Base-by-base conservation (phyloP, 1,140 invertebrate species). In the Eriocheir sinensis region DNA sequence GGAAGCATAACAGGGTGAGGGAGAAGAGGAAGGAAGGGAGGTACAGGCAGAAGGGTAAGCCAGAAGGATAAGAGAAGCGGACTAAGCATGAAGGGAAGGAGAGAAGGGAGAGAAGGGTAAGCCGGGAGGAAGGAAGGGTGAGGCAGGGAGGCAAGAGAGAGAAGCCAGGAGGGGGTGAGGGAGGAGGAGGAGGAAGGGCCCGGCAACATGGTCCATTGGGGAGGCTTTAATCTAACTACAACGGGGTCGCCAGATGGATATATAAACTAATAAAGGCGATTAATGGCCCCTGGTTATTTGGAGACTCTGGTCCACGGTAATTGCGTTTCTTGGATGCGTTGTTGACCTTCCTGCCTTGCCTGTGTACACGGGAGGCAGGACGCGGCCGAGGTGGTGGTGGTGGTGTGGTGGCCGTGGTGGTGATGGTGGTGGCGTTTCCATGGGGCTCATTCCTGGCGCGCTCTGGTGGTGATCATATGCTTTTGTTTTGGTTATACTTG, bases 181-280 rank as follows among this genome's bases (percentile, higher is more conserved):
- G 21, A 72, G 60, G 27, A n/a, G 60, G 60, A n/a, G 27, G 60
- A 72, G 60, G 60, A 48, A 72, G 60, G 60, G 60, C 21, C 53
- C 60, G 27, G 60, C 27, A 72, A 72, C 60, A 72, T 72, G 60
- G 60, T 72, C 60, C 60, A 72, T 72, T n/a, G 60, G 60, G 60
- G 60, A 72, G 60, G 60, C 60, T 72, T 72, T 72, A 72, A 72
- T 72, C 60, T 72, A 72, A 72, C 60, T 72, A 72, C 60, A 72
- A 72, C 60, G 60, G 60, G 60, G 60, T 72, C 60, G 60, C 60
- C 60, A 72, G 60, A 72, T 72, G 60, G 60, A 72, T 72, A 72
- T 72, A 72, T 72, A 72, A 72, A 72, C 60, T 72, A 72, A 72
- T 72, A 72, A 72, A 72, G 60, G 60, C 60, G 60, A 72, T 72